Evolutionary conservation across 2,888 invertebrate species (phyloP), one percentile per base, ranked within the genome.

Genomic region (Lasioglossum lativentre): DNA sequence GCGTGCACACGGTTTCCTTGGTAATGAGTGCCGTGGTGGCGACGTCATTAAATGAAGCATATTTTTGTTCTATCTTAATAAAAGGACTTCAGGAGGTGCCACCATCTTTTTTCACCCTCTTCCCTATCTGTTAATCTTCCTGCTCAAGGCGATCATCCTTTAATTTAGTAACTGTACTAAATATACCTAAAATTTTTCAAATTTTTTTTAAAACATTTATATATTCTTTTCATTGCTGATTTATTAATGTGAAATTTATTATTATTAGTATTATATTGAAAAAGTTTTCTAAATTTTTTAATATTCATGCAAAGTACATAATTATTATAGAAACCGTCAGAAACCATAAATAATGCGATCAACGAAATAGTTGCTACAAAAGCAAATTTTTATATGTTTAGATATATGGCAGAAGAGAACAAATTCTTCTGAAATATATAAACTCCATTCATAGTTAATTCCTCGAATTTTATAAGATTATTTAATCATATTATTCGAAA

Each of bases 41-140:
- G 90, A 90, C 91, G 92, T 92, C 91, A 91, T 88, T 92, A 93
- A 93, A 92, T 91, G 90, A 91, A 92, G 90, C 90, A 89, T 88
- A 92, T 92, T 92, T 92, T 93, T 93, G 92, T 93, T 93, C 91
- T 90, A 88, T 88, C 82, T 89, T 88, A 90, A 92, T 92, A 93
- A 93, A 93, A 90, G 87, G 88, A 90, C 82, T 80, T 86, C 85
- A 82, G 77, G 71, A 86, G 71, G 77, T 80, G 87, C 83, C 89
- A 82, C 78, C 86, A 81, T 78, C 82, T 77, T 87, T n/a, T 74
- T 75, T 80, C 80, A 78, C 77, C 52, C 68, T 79, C 76, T 79
- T 81, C 80, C 77, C 71, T 40, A 38, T 82, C 47, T 75, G 59
- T 80, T 82, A 68, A 59, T 52, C 45, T n/a, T 78, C 81, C 80